Evolutionary conservation across 2,888 invertebrate genomes (phyloP), one percentile per base, ranked within the genome.

Genomic region (Eilema griseolum): DNA sequence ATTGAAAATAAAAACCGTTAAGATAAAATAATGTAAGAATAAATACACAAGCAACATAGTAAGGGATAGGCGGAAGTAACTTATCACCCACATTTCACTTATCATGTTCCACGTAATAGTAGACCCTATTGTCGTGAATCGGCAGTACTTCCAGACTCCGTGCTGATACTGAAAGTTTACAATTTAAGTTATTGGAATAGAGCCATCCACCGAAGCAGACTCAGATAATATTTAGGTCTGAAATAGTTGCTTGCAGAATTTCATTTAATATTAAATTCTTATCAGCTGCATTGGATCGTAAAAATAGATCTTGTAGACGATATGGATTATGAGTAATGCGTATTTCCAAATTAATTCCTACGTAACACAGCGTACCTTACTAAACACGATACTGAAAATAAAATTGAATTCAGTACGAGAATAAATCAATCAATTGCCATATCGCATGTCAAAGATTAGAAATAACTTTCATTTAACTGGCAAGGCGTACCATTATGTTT

Each of bases 361-460:
- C 63, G 63, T 46, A 28, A 67, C 31, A 41, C 31, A 41, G n/a
- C 52, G 20, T 62, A 57, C 62, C 33, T 62, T 31, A 66, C 66
- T 46, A 57, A 61, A 68, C 61, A 31, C 46, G n/a, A 57, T 31
- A 41, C 41, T 41, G 46, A 24, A 61, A 69, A 59, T 46, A 26
- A 68, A 62, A 56, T 62, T 56, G 46, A 62, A 31, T 37, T 14
- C 33, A 28, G 26, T n/a, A 57, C 33, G 62, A 68, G 33, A 37
- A 69, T 68, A 41, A 68, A 68, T 68, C 68, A 68, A 63, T 62
- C 64, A 59, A 46, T 46, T 31, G 46, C 23, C 26, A 11, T 41
- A 52, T 69, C 59, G 69, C 59, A 69, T 52, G 69, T 60, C 64
- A 26, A 59, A 60, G 46, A 69, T 60, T 46, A 69, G 52, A 69